Percentiles rank a stretch among this genome's conserved stretches.
Conservation (phyloP, 1,140 invertebrate species). For the Thereuonema tuberculata region DNA sequence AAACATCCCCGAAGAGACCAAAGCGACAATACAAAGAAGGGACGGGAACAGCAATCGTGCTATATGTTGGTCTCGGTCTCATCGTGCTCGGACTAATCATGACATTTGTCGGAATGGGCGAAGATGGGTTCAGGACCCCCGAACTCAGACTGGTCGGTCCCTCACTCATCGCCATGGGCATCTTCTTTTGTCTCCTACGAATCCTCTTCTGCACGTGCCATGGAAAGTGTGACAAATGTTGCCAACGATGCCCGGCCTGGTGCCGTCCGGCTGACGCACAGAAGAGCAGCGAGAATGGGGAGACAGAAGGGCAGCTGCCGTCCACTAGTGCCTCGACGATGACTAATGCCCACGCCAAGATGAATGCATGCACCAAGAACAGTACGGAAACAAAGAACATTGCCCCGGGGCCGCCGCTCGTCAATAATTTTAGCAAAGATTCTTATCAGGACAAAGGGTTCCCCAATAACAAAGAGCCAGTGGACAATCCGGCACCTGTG, state of each 20-base stretch:
- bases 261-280: background rate
- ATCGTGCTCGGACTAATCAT: conserved; percentile 67
- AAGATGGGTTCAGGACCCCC: conserved; percentile 74
- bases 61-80: conserved; percentile 70
- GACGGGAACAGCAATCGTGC: conserved; percentile 38
- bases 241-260: background rate
- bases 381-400: no score
- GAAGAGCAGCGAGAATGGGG: no score
- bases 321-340: no score
- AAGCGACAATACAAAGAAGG: conserved; percentile 12
- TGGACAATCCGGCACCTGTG: no score
- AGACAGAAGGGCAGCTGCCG: no score
- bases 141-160: conserved; percentile 69
- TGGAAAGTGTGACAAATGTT: no score
- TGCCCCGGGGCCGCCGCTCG: no score
- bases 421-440: no score
- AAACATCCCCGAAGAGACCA: background rate
- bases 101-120: conserved; percentile 73
- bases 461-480: no score
- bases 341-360: no score
- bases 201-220: conserved; percentile 24
- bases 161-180: conserved; percentile 44
- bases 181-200: conserved; percentile 21
- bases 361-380: no score
- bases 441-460: no score